These are phyloP conservation scores for Atlantisia rogersi DNA, from an alignment of 2,113 vertebrate genomes.

Conservation along the genomic window DNA sequence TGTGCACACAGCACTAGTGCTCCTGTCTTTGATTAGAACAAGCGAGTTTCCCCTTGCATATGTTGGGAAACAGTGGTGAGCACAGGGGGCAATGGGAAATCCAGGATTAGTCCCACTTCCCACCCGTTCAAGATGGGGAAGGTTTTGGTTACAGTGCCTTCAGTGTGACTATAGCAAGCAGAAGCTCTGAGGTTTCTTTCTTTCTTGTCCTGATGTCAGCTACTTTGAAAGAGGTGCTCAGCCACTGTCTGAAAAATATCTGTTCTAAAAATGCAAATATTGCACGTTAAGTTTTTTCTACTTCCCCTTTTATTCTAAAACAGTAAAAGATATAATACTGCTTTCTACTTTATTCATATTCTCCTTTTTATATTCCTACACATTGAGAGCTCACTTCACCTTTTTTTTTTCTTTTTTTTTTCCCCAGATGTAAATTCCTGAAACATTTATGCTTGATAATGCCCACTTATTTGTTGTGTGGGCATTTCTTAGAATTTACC, in stretches of 20 bases:
- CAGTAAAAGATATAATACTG: background rate
- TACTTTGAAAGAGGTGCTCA: background rate
- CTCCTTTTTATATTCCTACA: too few species aligned
- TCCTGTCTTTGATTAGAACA: background rate
- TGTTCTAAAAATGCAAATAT: background rate
- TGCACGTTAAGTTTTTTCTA: background rate
- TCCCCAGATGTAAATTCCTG: background rate
- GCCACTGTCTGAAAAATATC: background rate
- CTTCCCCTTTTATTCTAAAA: background rate
- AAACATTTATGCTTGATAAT: background rate
- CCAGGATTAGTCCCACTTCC: background rate
- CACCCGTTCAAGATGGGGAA: fast-evolving
- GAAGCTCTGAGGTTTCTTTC: background rate
- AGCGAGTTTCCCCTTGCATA: background rate
- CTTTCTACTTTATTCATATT: background rate
- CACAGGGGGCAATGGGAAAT: background rate
- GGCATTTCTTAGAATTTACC: background rate
- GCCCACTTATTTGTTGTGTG: fast-evolving
- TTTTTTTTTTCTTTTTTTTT: background rate
- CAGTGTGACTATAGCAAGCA: background rate
- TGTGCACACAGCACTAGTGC: background rate
- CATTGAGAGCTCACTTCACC: background rate
- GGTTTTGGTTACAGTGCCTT: background rate
- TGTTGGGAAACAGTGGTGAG: fast-evolving
- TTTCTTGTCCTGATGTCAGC: background rate